phyloP scores from a whole-genome alignment of 1,140 invertebrate genomes.

The Lasioglossum baleicum region DNA sequence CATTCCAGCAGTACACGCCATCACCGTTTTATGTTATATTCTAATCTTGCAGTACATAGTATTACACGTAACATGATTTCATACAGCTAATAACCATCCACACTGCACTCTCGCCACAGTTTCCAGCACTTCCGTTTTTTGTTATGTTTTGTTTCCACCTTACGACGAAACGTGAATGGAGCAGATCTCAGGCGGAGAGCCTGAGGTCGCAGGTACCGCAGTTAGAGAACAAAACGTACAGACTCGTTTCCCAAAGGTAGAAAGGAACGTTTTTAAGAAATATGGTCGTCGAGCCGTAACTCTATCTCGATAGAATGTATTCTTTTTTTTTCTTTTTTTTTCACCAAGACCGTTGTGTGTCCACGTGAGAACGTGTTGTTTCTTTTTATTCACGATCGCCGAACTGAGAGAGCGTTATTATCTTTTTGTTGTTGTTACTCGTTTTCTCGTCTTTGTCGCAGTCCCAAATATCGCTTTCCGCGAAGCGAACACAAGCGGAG shows the following conservation, averaged over 20 bases:
- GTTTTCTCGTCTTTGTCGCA: slow-evolving; percentile 5
- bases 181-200: slow-evolving; percentile 39
- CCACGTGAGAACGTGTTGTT: neutral
- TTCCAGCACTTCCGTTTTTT: slow-evolving; percentile 53
- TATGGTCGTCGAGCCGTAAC: neutral
- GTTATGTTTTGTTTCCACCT: slow-evolving; percentile 27
- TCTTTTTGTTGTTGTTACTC: neutral
- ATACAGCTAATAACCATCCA: slow-evolving; percentile 77
- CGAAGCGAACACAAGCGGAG: neutral
- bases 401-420: neutral
- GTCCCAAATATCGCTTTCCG: slow-evolving; percentile 10
- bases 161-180: slow-evolving; percentile 71
- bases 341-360: neutral
- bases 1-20: slow-evolving; percentile 75
- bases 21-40: slow-evolving; percentile 69
- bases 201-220: slow-evolving; percentile 45
- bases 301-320: neutral
- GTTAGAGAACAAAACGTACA: slow-evolving; percentile 22
- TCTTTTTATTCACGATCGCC: neutral
- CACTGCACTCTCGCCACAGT: slow-evolving; percentile 70
- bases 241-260: neutral
- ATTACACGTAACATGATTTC: slow-evolving; percentile 77
- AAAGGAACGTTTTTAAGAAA: slow-evolving; percentile 34
- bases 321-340: neutral
- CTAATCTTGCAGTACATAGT: slow-evolving; percentile 75